Conservation (phyloP, 2,113 vertebrate genomes). For the Siphamia tubifer region DNA sequence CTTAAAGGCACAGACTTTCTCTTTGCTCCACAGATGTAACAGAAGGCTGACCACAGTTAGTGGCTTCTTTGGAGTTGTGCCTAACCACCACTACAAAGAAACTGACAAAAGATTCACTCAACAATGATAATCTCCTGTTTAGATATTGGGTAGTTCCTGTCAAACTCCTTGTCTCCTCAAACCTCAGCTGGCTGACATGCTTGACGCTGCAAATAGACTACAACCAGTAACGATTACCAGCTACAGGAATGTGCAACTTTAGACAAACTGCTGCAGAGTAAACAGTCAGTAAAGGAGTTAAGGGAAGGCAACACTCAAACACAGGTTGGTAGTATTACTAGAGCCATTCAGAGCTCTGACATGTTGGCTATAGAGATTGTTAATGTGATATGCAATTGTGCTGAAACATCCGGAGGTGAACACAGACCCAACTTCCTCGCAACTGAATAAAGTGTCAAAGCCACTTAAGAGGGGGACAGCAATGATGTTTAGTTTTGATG, state of each 20-base stretch:
- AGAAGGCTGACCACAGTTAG: not conserved
- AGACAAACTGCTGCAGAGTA: not conserved
- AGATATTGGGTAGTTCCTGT: not conserved
- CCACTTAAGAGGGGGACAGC: not conserved
- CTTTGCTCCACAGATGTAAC: not conserved
- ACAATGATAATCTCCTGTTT: not conserved
- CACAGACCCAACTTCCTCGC: constrained; percentile 47
- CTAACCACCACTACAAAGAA: not conserved
- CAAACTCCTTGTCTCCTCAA: not conserved
- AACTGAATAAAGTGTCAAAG: not conserved
- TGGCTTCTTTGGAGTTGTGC: not conserved
- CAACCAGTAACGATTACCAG: constrained; percentile 10
- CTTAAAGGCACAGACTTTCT: constrained; percentile 49
- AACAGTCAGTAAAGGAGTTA: constrained; percentile 14
- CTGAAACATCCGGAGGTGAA: constrained; percentile 55
- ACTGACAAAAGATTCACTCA: not conserved
- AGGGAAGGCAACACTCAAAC: not conserved
- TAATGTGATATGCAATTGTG: constrained; percentile 24
- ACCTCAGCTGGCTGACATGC: not conserved
- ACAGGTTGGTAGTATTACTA: not conserved
- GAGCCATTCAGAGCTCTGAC: not conserved
- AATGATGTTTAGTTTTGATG: not conserved
- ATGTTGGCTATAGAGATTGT: not conserved
- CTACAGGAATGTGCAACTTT: constrained; percentile 48
- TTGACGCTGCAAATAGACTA: constrained; percentile 17